phyloP scores from a whole-genome alignment of 92 coral and sea anemone species.

The Chrysogorgia sp. region DNA sequence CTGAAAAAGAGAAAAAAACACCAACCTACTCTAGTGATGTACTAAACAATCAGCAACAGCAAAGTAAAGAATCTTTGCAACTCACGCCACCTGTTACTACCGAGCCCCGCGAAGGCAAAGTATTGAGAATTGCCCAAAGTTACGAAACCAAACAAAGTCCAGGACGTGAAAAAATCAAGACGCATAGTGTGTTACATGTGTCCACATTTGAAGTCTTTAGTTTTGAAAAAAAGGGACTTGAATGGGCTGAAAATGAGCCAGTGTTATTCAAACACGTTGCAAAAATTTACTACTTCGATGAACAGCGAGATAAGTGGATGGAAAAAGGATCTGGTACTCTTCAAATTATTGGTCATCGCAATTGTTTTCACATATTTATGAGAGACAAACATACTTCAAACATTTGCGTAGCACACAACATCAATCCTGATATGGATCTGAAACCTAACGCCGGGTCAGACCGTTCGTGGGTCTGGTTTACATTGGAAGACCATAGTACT shows the following conservation, averaged over 20 bases:
- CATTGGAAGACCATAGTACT: slow-evolving; percentile 67
- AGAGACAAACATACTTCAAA: slow-evolving; percentile 18
- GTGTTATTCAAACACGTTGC: slow-evolving; percentile 64
- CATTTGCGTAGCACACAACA: slow-evolving; percentile 68
- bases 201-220: no score
- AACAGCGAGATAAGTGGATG: slow-evolving; percentile 55
- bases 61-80: no score
- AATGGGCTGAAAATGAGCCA: slow-evolving; percentile 62
- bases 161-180: no score
- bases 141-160: no score
- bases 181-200: no score
- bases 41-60: no score
- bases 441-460: slow-evolving; percentile 67
- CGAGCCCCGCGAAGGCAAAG: no score
- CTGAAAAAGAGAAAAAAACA: no score
- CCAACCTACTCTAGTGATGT: no score
- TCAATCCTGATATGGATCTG: slow-evolving; percentile 67
- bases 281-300: slow-evolving; percentile 67
- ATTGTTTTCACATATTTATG: slow-evolving; percentile 57
- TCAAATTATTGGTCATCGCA: slow-evolving; percentile 58
- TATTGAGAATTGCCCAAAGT: no score
- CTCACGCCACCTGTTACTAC: no score
- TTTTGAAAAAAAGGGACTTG: no score
- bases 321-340: slow-evolving; percentile 75
- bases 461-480: slow-evolving; percentile 80